phyloP scores from a whole-genome alignment of 2,113 vertebrate genomes.

The Oncorhynchus kisutch region DNA sequence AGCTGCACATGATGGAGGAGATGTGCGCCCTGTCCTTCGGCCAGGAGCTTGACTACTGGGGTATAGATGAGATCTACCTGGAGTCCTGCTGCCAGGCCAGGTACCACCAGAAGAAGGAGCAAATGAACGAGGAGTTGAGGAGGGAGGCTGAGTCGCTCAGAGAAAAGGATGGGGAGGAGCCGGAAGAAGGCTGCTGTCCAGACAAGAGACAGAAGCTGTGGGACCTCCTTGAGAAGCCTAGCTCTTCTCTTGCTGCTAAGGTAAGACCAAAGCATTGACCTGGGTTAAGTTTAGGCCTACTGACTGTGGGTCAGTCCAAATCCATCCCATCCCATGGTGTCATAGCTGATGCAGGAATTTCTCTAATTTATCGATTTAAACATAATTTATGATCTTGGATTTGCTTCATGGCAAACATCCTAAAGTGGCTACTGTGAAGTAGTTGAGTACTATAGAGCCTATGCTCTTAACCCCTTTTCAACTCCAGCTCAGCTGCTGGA shows the following conservation, averaged over 20 bases:
- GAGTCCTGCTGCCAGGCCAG: constrained; percentile 98
- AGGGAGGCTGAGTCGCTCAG: constrained; percentile 90
- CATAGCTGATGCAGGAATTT: neutral
- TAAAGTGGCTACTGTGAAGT: no score
- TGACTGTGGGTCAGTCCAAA: neutral
- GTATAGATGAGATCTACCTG: constrained; percentile 97
- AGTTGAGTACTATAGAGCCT: no score
- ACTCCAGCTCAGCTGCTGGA: no score
- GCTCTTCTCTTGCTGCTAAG: constrained; percentile 96
- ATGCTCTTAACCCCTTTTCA: no score
- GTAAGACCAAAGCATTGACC: constrained; percentile 63
- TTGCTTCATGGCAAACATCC: no score
- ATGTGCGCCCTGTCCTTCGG: constrained; percentile 99
- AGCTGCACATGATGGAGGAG: constrained; percentile 99
- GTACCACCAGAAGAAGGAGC: constrained; percentile 98
- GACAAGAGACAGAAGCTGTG: constrained; percentile 96
- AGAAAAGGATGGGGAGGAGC: constrained; percentile 89
- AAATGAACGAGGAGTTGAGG: constrained; percentile 98
- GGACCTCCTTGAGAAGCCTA: constrained; percentile 97
- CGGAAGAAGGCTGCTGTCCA: constrained; percentile 88
- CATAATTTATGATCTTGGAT: neutral
- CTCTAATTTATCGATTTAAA: neutral
- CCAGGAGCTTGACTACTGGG: constrained; percentile 98
- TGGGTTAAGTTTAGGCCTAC: neutral
- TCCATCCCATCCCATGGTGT: neutral